These are phyloP conservation scores for Erebia ligea DNA, from an alignment of 2,888 invertebrate genomes.

Conservation along the genomic window DNA sequence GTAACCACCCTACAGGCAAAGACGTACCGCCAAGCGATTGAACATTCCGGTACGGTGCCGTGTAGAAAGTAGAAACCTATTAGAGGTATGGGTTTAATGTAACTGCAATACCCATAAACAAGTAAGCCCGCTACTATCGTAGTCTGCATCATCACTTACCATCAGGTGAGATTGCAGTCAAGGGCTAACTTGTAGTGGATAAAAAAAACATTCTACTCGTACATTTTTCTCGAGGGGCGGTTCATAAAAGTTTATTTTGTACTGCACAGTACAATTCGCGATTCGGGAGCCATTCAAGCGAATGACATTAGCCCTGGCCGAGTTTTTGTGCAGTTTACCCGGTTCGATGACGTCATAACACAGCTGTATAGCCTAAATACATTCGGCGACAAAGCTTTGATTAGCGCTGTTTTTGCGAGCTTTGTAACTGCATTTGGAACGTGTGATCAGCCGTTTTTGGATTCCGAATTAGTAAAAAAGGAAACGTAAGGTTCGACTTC, in stretches of 20 bases:
- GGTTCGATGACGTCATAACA: constrained; percentile 14
- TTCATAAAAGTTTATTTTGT: constrained; percentile 28
- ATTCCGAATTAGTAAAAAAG: background rate
- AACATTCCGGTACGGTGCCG: too few species aligned
- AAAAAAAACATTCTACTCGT: background rate
- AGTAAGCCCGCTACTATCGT: too few species aligned
- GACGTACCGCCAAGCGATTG: too few species aligned
- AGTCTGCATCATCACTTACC: too few species aligned
- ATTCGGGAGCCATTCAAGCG: constrained; percentile 27
- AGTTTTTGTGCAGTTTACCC: constrained; percentile 24
- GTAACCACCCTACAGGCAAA: too few species aligned
- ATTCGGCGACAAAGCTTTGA: constrained; percentile 10
- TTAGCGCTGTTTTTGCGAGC: background rate
- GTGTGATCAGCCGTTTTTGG: background rate
- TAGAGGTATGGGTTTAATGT: too few species aligned
- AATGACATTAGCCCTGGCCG: constrained; percentile 29
- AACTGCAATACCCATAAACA: too few species aligned
- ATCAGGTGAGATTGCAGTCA: too few species aligned
- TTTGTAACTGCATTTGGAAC: constrained; percentile 7
- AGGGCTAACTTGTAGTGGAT: too few species aligned
- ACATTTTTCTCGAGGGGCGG: background rate
- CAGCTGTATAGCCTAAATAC: constrained; percentile 8
- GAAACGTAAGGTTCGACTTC: too few species aligned
- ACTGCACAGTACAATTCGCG: constrained; percentile 25
- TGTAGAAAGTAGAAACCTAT: too few species aligned